Conservation (phyloP, 2,888 invertebrate species). For the Oligia latruncula region DNA sequence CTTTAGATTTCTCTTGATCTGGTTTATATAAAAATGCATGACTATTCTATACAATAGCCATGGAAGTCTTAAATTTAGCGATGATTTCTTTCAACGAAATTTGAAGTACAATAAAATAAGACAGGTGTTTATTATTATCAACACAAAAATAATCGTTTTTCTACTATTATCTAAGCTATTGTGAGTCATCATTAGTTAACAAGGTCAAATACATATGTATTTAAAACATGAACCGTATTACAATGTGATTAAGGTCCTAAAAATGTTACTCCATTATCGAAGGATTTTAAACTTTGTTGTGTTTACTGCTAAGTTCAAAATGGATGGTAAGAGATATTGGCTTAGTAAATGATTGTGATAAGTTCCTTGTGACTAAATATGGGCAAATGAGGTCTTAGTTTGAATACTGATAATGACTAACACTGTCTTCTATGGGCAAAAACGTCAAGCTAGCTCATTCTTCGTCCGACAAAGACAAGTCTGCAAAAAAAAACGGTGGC, state of each 20-base stretch:
- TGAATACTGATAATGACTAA: slow-evolving; percentile 27
- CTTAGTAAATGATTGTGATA: not conserved
- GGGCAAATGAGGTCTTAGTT: slow-evolving; percentile 31
- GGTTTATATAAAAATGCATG: not conserved
- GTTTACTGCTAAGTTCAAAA: slow-evolving; percentile 1
- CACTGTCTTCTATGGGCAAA: not conserved
- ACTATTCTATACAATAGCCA: not conserved
- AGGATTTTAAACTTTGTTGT: not conserved
- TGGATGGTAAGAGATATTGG: not conserved
- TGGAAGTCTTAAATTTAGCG: not conserved
- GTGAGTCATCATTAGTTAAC: slow-evolving; percentile 38
- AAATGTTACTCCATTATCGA: not conserved
- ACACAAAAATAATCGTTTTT: slow-evolving; percentile 28
- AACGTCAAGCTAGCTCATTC: not conserved
- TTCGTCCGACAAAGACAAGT: not conserved
- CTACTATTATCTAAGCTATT: slow-evolving; percentile 25
- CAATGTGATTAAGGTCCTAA: slow-evolving; percentile 8
- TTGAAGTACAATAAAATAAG: not conserved
- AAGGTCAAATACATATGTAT: slow-evolving; percentile 15
- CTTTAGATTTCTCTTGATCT: too few relatives aligned
- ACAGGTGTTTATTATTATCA: slow-evolving; percentile 28
- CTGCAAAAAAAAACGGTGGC: too few relatives aligned
- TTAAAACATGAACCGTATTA: slow-evolving; percentile 14
- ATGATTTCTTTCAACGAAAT: not conserved
- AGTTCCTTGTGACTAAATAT: slow-evolving; percentile 44